Evolutionary conservation across 2,888 invertebrate species (phyloP), one percentile per base, ranked within the genome.

Genomic region (Synergus laeviventris): DNA sequence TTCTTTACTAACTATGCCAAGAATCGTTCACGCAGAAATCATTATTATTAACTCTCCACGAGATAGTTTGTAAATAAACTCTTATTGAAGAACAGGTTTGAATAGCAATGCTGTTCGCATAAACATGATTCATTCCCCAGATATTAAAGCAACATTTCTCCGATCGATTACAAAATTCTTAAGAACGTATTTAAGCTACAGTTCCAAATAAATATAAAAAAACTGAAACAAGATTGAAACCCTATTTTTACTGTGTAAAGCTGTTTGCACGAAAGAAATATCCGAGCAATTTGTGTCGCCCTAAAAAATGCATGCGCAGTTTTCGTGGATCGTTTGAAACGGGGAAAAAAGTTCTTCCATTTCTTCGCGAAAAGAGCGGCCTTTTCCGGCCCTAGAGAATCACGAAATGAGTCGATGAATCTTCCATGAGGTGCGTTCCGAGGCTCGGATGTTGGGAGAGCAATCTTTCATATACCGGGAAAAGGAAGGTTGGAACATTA

Each of bases 321-420:
- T 49, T 49, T n/a, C 8, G 49, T n/a, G 49, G 16, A 60, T 16
- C 14, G 24, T 60, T 61, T 61, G 11, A 38, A 61, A n/a, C 38
- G 8, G 36, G 9, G 18, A 38, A 36, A 61, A 38, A 38, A 61
- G 38, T 61, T 61, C n/a, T 18, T 16, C 36, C n/a, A 1, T 61
- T 56, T 11, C 31, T 61, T 61, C 38, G 11, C 31, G 36, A 38
- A 38, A 56, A 49, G 74, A 74, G 60, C 36, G 42, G 76, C 74
- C 76, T 76, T 76, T 79, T 75, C 73, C 76, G 66, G 74, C 62
- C 73, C 60, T 76, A 78, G 31, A 79, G 18, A 49, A 54, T 61
- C 74, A 64, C 78, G 80, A 80, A 79, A 79, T 81, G 78, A 79
- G 76, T 74, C 75, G 76, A 79, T 81, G 81, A 81, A 81, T 81